Percentiles rank a stretch among this genome's conserved stretches.
phyloP scores from a whole-genome alignment of 1,140 invertebrate species.

The Phenacoccus solenopsis region DNA sequence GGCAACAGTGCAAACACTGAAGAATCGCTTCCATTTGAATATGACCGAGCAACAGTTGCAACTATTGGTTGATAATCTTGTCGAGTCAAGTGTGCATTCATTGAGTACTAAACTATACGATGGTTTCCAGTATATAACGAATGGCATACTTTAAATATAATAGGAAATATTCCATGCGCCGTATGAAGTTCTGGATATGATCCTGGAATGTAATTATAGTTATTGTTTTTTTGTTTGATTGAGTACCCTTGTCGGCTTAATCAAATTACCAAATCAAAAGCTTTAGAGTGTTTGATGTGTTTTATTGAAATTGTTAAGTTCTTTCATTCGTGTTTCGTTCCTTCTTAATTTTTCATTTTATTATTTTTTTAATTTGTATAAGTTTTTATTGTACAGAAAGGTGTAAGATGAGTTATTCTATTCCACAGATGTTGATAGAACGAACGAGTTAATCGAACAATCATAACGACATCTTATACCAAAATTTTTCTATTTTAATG shows the following conservation, averaged over 20 bases:
- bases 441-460: neutral
- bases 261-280: neutral
- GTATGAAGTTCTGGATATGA: neutral
- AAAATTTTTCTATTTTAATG: neutral
- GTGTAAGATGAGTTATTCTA: neutral
- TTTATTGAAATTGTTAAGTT: neutral
- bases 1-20: conserved; percentile 70
- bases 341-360: neutral
- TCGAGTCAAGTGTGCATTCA: conserved; percentile 87
- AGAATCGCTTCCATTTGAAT: conserved; percentile 85
- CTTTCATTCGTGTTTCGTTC: neutral
- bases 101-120: conserved; percentile 97
- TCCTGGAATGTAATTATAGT: neutral
- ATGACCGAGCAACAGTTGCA: conserved; percentile 92
- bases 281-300: neutral
- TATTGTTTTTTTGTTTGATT: neutral
- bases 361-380: neutral
- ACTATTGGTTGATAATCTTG: conserved; percentile 79
- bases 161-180: neutral
- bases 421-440: too few species aligned
- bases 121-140: conserved; percentile 98
- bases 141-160: conserved; percentile 57
- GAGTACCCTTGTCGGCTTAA: neutral
- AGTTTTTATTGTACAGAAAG: neutral
- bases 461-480: neutral